Percentiles rank a stretch among this genome's conserved stretches.
These are phyloP conservation scores for Hypsopygia costalis DNA, from an alignment of 2,888 invertebrate genomes.

Conservation along the genomic window DNA sequence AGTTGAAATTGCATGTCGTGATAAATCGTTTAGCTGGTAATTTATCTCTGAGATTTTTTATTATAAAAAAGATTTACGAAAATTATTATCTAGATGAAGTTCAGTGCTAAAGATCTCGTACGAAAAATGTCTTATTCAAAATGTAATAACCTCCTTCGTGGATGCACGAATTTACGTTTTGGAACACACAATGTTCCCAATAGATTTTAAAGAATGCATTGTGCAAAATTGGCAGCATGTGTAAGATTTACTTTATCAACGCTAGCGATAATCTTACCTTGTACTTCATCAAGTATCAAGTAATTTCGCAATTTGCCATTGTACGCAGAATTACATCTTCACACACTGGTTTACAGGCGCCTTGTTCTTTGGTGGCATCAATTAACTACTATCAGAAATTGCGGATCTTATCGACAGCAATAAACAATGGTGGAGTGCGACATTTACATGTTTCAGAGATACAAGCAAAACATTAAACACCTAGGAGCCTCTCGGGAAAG, in stretches of 20 bases:
- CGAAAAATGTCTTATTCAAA: too few relatives aligned
- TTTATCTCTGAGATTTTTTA: not conserved
- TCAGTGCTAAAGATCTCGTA: not conserved
- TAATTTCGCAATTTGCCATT: conserved; percentile 9
- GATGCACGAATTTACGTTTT: too few relatives aligned
- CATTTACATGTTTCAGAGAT: conserved; percentile 58
- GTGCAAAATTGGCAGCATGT: too few relatives aligned
- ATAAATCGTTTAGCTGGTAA: not conserved
- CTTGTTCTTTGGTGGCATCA: conserved; percentile 29
- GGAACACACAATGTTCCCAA: too few relatives aligned
- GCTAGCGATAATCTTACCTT: not conserved
- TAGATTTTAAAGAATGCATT: too few relatives aligned
- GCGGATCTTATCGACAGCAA: conserved; percentile 49
- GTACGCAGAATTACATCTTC: conserved; percentile 7
- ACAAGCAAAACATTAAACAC: conserved; percentile 62
- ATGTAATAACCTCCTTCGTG: too few relatives aligned
- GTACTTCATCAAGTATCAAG: not conserved
- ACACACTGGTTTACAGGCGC: conserved; percentile 17
- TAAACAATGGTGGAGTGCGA: conserved; percentile 56
- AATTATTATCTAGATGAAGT: not conserved
- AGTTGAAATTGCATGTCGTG: not conserved
- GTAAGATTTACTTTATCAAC: too few relatives aligned
- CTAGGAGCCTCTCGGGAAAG: conserved; percentile 50
- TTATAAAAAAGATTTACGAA: not conserved
- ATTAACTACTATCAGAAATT: conserved; percentile 46